Conservation (phyloP, 2,888 invertebrate species). For the Phorcus lineatus region DNA sequence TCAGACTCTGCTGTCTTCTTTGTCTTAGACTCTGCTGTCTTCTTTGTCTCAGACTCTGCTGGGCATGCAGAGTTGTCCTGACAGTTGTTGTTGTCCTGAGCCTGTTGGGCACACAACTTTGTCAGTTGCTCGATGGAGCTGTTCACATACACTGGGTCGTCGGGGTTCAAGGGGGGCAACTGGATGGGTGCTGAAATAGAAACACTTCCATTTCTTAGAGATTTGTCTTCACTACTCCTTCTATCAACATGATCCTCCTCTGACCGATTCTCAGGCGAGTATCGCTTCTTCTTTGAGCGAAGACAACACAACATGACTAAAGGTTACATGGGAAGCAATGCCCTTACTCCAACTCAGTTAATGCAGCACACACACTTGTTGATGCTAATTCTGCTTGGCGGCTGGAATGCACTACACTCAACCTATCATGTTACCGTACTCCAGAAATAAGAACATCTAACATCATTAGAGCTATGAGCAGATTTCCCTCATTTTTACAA, state of each 20-base stretch:
- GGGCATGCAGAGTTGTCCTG: not conserved
- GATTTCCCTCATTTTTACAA: too few relatives aligned
- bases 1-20: not conserved
- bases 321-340: not conserved
- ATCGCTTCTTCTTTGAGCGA: not conserved
- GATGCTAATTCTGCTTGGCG: too few relatives aligned
- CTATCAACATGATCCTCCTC: not conserved
- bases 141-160: conserved; percentile 12
- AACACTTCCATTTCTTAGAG: conserved; percentile 28
- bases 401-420: too few relatives aligned
- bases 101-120: conserved; percentile 3
- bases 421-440: too few relatives aligned
- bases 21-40: not conserved
- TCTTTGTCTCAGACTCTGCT: not conserved
- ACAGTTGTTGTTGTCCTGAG: conserved; percentile 15
- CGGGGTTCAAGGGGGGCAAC: not conserved
- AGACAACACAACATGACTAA: conserved; percentile 7
- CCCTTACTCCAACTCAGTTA: too few relatives aligned
- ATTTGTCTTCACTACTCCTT: not conserved
- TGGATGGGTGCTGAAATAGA: conserved; percentile 25
- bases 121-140: conserved; percentile 16
- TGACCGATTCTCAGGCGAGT: not conserved
- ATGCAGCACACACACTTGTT: too few relatives aligned
- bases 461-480: too few relatives aligned
- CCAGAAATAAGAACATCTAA: too few relatives aligned